Evolutionary conservation across 2,797 vertebrate species (phyloP), one percentile per base, ranked within the genome.

Genomic region (Eulemur rubriventer): DNA sequence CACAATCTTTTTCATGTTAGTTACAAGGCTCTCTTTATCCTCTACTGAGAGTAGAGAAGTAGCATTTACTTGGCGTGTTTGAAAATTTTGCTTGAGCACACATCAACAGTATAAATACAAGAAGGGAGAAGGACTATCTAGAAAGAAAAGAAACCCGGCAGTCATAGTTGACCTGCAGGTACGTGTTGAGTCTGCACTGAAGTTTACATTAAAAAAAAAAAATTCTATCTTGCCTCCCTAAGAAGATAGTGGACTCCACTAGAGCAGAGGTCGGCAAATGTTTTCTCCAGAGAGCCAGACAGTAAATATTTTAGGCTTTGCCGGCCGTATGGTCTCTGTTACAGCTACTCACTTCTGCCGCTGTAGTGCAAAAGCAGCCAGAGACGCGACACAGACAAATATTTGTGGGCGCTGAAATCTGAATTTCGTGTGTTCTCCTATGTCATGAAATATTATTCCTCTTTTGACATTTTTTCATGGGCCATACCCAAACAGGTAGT

Each of bases 11-110:
- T 85, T n/a, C 73, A n/a, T 48, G 38, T 70, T 84, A n/a, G 22
- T 89, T 76, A 33, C 61, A 83, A 91, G 89, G 30, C 35, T 93
- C 41, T 92, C 82, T 89, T 81, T 84, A 22, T 90, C 88, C 65
- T 96, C 79, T 84, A 5, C 18, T 50, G 38, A 43, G 26, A 89
- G 38, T 20, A 63, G 30, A 81, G 82, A 96, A 41, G 85, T 63
- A 87, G 76, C 80, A 70, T 79, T 89, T 75, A 55, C 81, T 86
- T 67, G 35, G 75, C 13, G 0, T 55, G 50, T 83, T 50, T 85
- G 70, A 41, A 76, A 38, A 41, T 81, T 94, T 70, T 75, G 33
- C 90, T 89, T 18, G 16, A 67, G 61, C 38, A 72, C 85, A 73
- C 20, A 84, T 59, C 79, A 30, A 6, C 72, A 8, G 63, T 61